phyloP scores from a whole-genome alignment of 1,140 invertebrate species.

The Tenebrio molitor region DNA sequence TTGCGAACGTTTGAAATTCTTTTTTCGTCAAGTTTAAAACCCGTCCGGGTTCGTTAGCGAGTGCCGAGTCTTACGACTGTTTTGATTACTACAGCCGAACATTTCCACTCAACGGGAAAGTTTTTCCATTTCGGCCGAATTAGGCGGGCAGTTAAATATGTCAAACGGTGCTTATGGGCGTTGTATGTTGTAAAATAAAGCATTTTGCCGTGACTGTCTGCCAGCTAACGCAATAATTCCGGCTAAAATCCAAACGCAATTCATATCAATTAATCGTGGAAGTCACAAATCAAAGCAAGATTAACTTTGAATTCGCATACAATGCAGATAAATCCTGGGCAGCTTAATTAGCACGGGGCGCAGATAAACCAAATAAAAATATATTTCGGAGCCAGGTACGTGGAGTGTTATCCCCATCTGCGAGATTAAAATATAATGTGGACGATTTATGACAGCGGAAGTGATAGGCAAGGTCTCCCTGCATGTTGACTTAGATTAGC shows the following conservation, averaged over 20 bases:
- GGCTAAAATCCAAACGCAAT: slow-evolving; percentile 41
- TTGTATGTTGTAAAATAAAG: slow-evolving; percentile 13
- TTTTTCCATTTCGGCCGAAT: not conserved
- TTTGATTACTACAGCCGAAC: no score
- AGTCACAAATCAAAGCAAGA: slow-evolving; percentile 46
- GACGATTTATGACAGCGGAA: slow-evolving; percentile 42
- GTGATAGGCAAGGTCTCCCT: slow-evolving; percentile 26
- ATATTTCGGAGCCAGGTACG: slow-evolving; percentile 26
- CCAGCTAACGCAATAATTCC: slow-evolving; percentile 17
- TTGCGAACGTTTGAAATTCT: no score
- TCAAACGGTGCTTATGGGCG: slow-evolving; percentile 20
- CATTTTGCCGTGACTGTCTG: slow-evolving; percentile 26
- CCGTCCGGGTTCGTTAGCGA: no score
- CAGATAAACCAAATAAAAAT: slow-evolving; percentile 42
- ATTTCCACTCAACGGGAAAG: no score
- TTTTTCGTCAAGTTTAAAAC: no score
- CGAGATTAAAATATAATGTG: slow-evolving; percentile 44
- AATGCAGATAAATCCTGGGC: slow-evolving; percentile 45
- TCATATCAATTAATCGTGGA: slow-evolving; percentile 46
- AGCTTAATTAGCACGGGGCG: slow-evolving; percentile 39
- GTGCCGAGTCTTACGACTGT: no score
- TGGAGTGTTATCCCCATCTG: not conserved
- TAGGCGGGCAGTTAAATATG: not conserved
- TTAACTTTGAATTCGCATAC: slow-evolving; percentile 47
- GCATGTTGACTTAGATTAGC: slow-evolving; percentile 28